Evolutionary conservation across 2,113 vertebrate genomes (phyloP).

Genomic region (Grammomys dolichurus): DNA sequence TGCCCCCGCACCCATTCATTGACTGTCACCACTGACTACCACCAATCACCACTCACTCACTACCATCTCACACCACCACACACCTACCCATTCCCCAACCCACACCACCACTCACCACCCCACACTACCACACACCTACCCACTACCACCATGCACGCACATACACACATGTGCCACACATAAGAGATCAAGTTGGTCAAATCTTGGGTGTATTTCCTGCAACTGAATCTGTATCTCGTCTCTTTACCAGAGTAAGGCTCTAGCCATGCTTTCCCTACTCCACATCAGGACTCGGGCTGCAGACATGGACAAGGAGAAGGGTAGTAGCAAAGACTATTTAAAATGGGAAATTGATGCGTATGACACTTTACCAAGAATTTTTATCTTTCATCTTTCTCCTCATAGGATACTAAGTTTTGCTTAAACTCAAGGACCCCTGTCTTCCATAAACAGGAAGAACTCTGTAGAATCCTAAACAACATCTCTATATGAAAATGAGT

Average conservation of each 20-base stretch:
- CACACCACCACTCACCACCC: neutral
- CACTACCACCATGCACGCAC: neutral
- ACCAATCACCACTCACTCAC: neutral
- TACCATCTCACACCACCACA: neutral
- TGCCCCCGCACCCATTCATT: too few species aligned
- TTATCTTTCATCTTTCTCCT: slow-evolving; percentile 63
- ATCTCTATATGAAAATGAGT: slow-evolving; percentile 66
- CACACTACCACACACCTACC: neutral
- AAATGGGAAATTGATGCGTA: slow-evolving; percentile 22
- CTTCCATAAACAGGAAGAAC: slow-evolving; percentile 56
- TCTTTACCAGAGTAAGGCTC: neutral
- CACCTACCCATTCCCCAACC: neutral
- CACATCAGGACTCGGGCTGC: neutral
- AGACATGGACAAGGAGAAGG: neutral
- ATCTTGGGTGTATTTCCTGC: neutral
- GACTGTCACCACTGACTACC: too few species aligned
- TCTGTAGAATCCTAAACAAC: slow-evolving; percentile 36
- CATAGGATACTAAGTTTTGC: slow-evolving; percentile 67
- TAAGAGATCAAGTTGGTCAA: neutral
- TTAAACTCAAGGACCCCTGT: slow-evolving; percentile 61
- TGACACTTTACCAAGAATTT: slow-evolving; percentile 59
- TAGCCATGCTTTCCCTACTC: neutral
- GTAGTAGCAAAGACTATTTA: slow-evolving; percentile 15
- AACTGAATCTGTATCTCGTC: neutral
- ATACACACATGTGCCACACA: neutral